Percentiles rank a stretch among this genome's conserved stretches.
Evolutionary conservation across 2,797 vertebrate genomes (phyloP).

Genomic region (Dromococcyx pavoninus): DNA sequence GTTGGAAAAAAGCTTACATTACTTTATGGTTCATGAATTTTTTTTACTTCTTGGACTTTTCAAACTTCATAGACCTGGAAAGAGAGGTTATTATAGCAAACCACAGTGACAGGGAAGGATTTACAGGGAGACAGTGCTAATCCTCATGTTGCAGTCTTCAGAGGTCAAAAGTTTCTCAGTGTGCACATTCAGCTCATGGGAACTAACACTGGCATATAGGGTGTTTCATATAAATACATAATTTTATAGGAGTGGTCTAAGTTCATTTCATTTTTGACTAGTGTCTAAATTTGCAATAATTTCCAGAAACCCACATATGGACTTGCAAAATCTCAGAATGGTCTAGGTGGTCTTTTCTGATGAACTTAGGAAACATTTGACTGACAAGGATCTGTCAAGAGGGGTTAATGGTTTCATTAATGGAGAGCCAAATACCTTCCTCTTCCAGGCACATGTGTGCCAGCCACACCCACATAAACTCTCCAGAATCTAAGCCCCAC

Average conservation of each 20-base stretch:
- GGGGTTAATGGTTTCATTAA: neutral
- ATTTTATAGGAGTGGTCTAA: neutral
- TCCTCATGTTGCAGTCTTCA: neutral
- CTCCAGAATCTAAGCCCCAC: neutral
- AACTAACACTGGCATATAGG: neutral
- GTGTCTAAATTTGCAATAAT: neutral
- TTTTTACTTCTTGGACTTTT: neutral
- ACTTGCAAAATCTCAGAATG: neutral
- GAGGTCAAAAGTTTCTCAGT: neutral
- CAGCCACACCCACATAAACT: rapidly evolving
- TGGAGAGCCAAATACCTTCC: neutral
- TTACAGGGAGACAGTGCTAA: neutral
- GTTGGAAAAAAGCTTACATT: neutral
- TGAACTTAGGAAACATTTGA: neutral
- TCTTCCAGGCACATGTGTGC: neutral
- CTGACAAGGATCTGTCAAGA: neutral
- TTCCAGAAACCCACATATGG: neutral
- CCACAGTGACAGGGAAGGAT: neutral
- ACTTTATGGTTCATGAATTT: neutral
- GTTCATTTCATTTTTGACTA: neutral
- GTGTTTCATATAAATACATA: neutral
- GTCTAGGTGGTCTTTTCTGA: neutral
- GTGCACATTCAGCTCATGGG: neutral
- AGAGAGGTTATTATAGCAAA: neutral
- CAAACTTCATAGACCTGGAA: neutral